Base-by-base conservation (phyloP, 2,797 vertebrate species). In the Danio tinwini region DNA sequence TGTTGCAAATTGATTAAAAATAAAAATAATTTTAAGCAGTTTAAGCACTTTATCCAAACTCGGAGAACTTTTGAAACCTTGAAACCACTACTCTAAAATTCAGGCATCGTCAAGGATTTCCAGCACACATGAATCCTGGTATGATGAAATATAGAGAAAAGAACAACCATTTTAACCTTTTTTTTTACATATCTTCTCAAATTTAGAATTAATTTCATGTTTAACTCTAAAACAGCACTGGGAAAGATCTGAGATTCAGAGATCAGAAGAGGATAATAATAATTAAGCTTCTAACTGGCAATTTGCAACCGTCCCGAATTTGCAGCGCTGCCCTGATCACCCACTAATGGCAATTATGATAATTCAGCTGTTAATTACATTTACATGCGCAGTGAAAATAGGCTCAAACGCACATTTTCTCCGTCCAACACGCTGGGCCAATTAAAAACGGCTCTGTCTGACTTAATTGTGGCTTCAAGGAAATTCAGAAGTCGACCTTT, bases 311-410 rank as follows among this genome's bases (percentile, higher is more conserved):
- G 90, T 87, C 88, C 87, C 88, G 81, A 83, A 88, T 87, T 75
- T 85, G 88, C 87, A 82, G 63, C 83, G 84, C 84, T 86, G 88
- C 90, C 89, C 90, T 86, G 84, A 85, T 90, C 88, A 92, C 88
- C 88, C 88, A 62, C 70, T 84, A 83, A 90, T 87, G 85, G 86
- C 88, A 92, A 93, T 94, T 92, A 93, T 91, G 89, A 93, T 92
- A 90, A 92, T 92, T 91, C 84, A 87, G 82, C 86, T 90, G 89
- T 93, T 94, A 93, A 94, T 94, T 91, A 92, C 89, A 92, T 92
- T 92, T 91, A 90, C 90, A 87, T 91, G 86, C 81, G 83, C 87
- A 81, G 88, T 84, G 80, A 71, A 81, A 88, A 86, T 80, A 86
- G 83, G 84, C 83, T 86, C 88, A 89, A 29, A 83, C 88, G 87